These are phyloP conservation scores for Adelosebastes latens DNA, from an alignment of 2,797 vertebrate species.

Conservation along the genomic window DNA sequence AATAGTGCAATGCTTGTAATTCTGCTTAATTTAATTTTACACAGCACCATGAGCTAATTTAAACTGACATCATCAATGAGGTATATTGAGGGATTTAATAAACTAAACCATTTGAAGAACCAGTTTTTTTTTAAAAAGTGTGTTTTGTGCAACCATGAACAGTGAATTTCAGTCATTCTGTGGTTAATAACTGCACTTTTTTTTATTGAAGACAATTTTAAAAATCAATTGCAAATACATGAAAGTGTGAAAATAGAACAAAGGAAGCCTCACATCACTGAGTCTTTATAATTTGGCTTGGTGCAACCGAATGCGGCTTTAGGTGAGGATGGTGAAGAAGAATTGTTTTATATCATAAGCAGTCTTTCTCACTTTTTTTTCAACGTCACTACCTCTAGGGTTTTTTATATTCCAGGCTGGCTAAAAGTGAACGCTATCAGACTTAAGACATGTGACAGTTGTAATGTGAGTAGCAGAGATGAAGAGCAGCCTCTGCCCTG, in stretches of 20 bases:
- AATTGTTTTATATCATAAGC: background rate
- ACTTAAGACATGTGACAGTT: background rate
- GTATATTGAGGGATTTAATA: background rate
- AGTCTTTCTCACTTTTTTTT: background rate
- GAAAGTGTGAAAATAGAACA: background rate
- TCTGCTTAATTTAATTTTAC: background rate
- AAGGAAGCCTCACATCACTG: background rate
- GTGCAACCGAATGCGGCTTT: background rate
- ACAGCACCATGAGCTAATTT: background rate
- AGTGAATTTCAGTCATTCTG: background rate
- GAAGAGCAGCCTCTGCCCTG: conserved; percentile 7
- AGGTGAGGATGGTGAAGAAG: background rate
- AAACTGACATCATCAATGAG: background rate
- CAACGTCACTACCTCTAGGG: background rate
- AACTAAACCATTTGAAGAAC: background rate
- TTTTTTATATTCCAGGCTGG: background rate
- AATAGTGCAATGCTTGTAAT: background rate
- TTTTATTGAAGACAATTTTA: background rate
- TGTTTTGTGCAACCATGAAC: background rate
- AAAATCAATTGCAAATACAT: background rate
- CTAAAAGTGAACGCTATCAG: background rate
- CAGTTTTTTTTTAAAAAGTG: background rate
- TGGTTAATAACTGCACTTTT: background rate
- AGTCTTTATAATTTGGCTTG: background rate
- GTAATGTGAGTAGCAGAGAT: conserved; percentile 46